phyloP scores from a whole-genome alignment of 2,888 invertebrate species.

The Drosophila paranaensis region DNA sequence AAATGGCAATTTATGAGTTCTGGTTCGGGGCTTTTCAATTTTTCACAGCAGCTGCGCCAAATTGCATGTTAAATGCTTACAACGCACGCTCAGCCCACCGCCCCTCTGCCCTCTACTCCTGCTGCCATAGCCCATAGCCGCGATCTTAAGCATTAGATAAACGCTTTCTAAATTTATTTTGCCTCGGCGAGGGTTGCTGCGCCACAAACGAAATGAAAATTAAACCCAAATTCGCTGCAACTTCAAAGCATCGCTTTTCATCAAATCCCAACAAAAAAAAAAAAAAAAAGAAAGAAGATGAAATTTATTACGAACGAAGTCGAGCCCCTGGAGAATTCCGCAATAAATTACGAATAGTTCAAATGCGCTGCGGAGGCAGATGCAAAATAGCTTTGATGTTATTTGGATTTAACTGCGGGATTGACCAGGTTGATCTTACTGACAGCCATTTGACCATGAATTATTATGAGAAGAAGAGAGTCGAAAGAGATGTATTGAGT shows the following conservation, averaged over 20 bases:
- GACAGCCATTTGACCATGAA: conserved; percentile 2
- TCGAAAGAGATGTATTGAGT: no score
- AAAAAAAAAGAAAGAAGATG: conserved; percentile 11
- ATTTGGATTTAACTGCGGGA: neutral
- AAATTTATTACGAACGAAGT: conserved; percentile 37
- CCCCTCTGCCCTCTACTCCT: neutral
- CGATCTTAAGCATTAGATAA: conserved; percentile 70
- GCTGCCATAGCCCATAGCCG: conserved; percentile 20
- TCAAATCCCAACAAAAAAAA: conserved; percentile 22
- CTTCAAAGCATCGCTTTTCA: conserved; percentile 61
- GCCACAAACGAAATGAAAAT: conserved; percentile 63
- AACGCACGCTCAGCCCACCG: neutral
- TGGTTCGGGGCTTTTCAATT: conserved; percentile 56
- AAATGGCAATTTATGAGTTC: conserved; percentile 79
- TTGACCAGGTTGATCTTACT: neutral
- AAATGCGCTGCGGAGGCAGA: conserved; percentile 25
- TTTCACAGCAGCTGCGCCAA: conserved; percentile 77
- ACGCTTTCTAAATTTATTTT: conserved; percentile 50
- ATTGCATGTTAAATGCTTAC: conserved; percentile 75
- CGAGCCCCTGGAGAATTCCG: conserved; percentile 39
- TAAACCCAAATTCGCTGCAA: conserved; percentile 54
- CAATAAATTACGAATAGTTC: conserved; percentile 44
- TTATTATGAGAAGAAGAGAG: neutral
- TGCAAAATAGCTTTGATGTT: conserved; percentile 37
- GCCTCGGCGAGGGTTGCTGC: conserved; percentile 50